A percentile compares a stretch with the other conserved stretches of the same genome.
Evolutionary conservation across 2,888 invertebrate genomes (phyloP).

Genomic region (Machimus atricapillus): DNA sequence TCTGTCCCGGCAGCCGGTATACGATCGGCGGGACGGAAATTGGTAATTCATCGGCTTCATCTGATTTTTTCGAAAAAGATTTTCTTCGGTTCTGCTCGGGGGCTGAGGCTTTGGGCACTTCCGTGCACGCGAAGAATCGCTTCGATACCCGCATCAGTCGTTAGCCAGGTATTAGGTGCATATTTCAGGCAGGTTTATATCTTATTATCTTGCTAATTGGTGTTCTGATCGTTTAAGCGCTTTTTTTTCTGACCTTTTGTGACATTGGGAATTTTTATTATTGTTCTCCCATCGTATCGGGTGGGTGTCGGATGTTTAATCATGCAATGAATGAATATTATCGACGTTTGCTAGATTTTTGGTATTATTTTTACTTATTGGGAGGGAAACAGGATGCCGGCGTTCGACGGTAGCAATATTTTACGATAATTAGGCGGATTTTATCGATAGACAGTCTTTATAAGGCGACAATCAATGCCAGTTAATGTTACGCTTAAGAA

Average conservation of each 20-base stretch:
- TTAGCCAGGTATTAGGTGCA: background rate
- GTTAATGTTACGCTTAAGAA: background rate
- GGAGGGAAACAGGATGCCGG: conserved; percentile 1
- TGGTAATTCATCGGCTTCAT: background rate
- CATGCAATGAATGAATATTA: background rate
- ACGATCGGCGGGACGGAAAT: background rate
- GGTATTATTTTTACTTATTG: background rate
- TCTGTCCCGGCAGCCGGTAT: background rate
- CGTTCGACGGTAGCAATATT: background rate
- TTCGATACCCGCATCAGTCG: background rate
- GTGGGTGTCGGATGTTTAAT: conserved; percentile 27
- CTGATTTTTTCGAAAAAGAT: background rate
- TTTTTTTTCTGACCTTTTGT: background rate
- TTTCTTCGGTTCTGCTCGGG: background rate
- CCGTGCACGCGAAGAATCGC: background rate
- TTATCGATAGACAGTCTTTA: background rate
- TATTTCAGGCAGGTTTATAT: background rate
- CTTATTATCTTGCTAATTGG: conserved; percentile 14
- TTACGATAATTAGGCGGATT: background rate
- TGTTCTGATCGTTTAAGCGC: background rate
- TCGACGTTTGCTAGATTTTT: background rate
- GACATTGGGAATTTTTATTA: conserved; percentile 2
- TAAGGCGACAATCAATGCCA: background rate
- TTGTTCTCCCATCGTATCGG: background rate
- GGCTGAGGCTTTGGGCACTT: conserved; percentile 7